Evolutionary conservation across 1,140 invertebrate species (phyloP).

Genomic region (Trichonephila clavata): DNA sequence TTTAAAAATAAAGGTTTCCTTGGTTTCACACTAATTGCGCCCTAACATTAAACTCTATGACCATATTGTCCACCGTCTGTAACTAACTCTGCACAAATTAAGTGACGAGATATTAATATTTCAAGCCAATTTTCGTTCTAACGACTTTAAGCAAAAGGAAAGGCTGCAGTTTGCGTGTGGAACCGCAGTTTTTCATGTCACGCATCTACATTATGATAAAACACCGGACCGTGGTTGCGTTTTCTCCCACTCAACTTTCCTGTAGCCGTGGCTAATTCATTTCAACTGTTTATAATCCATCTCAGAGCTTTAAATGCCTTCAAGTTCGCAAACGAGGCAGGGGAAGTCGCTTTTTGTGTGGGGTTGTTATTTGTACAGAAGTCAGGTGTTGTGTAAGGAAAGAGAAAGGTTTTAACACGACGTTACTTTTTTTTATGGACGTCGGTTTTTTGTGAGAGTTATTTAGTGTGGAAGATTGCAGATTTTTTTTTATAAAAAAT

Average conservation of each 20-base stretch:
- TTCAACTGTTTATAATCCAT: constrained; percentile 36
- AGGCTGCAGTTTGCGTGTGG: not conserved
- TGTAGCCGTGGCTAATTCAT: constrained; percentile 31
- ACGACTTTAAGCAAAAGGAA: not conserved
- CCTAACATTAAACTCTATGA: not conserved
- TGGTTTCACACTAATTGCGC: not conserved
- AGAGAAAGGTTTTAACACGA: not conserved
- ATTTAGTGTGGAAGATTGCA: no score
- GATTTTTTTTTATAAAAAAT: no score
- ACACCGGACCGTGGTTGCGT: constrained; percentile 8
- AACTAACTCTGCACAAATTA: constrained; percentile 12
- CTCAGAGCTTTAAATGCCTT: constrained; percentile 21
- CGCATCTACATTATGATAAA: not conserved
- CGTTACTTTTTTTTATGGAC: not conserved
- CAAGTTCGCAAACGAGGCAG: not conserved
- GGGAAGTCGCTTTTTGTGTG: not conserved
- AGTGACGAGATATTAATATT: constrained; percentile 61
- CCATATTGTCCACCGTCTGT: not conserved
- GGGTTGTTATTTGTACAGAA: constrained; percentile 15
- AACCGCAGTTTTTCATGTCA: constrained; percentile 9
- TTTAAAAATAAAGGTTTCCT: constrained; percentile 1
- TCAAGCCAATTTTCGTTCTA: constrained; percentile 10
- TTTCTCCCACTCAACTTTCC: not conserved
- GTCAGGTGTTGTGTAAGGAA: not conserved
- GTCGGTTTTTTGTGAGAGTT: no score